Evolutionary conservation across 2,113 vertebrate genomes (phyloP).

Genomic region (Porphyrio hochstetteri): DNA sequence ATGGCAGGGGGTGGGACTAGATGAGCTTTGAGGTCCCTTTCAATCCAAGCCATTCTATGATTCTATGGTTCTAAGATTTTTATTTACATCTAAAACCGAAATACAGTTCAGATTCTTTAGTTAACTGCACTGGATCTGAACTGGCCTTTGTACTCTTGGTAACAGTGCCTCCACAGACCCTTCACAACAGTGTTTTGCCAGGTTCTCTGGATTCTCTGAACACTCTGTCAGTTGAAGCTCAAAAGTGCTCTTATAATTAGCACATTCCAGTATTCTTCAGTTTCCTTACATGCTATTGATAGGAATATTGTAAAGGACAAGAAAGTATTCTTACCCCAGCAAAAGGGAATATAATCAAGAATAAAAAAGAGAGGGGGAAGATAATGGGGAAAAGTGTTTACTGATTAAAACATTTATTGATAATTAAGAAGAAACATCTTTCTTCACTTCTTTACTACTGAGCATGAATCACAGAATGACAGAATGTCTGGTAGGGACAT

Average conservation of each 20-base stretch:
- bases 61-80: neutral
- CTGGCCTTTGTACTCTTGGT: neutral
- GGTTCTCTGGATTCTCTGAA: neutral
- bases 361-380: neutral
- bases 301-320: neutral
- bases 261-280: too few species aligned
- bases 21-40: too few species aligned
- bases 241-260: neutral
- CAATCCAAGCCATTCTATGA: too few species aligned
- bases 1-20: too few species aligned
- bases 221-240: neutral
- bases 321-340: neutral
- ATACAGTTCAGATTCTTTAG: neutral
- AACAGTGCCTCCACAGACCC: neutral
- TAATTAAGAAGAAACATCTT: neutral
- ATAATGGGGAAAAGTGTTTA: neutral
- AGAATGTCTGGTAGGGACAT: neutral
- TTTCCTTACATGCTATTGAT: neutral
- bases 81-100: neutral
- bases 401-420: neutral
- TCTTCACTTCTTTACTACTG: neutral
- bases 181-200: fast-evolving
- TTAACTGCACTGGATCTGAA: neutral
- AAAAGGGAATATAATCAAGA: neutral
- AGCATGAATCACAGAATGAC: neutral